Base-by-base conservation (phyloP, 2,113 vertebrate species). In the Phodopus roborovskii region DNA sequence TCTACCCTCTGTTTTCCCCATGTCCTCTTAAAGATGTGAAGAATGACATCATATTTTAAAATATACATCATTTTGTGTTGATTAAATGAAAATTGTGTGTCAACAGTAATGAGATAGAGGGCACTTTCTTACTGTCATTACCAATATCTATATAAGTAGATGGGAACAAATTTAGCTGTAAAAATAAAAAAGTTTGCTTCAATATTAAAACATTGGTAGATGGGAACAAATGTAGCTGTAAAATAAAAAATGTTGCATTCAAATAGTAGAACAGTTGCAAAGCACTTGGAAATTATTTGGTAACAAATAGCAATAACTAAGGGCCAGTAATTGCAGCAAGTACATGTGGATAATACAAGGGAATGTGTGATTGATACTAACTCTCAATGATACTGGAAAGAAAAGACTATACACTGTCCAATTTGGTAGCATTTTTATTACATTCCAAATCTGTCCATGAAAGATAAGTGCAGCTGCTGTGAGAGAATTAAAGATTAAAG, bases 371-470 rank as follows among this genome's bases (percentile, higher is more conserved):
- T 28, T 94, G 24, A 42, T 0, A 13, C 74, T 70, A 73, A 90
- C 91, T 85, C 58, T 96, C 79, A 91, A 56, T 50, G 64, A 95
- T 48, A 95, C 78, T 91, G 30, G 87, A 95, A 96, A 11, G 1
- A 30, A 96, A 97, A 97, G 88, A 30, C 70, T 91, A 60, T 58
- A 0, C 30, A 95, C 9, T 58, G 8, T 39, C 24, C 19, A 88
- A 95, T 95, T 81, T 92, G 42, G 94, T 94, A 90, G 71, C 74
- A 70, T 97, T 97, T 95, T 93, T 64, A 87, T 94, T 92, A 92
- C 58, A 96, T 53, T 84, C 94, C 74, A 97, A 84, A 96, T 73
- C 39, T 79, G 88, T 88, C 85, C 85, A 60, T 82, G 85, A 66
- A 92, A 85, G 88, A 86, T 73, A 85, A 93, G 60, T 83, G 50